Percentiles rank a stretch among this genome's conserved stretches.
phyloP scores from a whole-genome alignment of 2,888 invertebrate genomes.

The Macrosoma leucophasiata region DNA sequence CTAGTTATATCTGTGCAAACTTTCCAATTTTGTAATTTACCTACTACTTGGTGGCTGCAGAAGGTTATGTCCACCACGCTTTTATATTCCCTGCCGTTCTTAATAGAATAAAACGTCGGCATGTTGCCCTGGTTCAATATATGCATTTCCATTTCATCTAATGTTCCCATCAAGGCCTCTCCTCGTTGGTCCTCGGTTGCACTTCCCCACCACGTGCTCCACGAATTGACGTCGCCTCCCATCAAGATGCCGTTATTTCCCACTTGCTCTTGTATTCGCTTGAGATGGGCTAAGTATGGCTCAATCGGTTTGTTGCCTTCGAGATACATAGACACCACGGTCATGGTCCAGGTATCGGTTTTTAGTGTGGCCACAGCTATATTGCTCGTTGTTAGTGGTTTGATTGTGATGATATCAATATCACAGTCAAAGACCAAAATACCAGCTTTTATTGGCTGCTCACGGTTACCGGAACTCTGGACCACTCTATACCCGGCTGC shows the following conservation, averaged over 20 bases:
- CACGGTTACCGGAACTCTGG: background rate
- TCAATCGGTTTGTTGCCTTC: slow-evolving; percentile 8
- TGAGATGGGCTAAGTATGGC: slow-evolving; percentile 8
- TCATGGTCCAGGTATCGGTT: slow-evolving; percentile 4
- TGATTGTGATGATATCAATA: background rate
- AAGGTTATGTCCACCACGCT: slow-evolving; percentile 20
- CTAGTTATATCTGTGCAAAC: slow-evolving; percentile 3
- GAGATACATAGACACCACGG: slow-evolving; percentile 5
- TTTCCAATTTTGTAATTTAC: slow-evolving; percentile 8
- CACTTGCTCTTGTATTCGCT: background rate
- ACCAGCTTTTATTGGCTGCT: slow-evolving; percentile 1
- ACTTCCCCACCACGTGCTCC: slow-evolving; percentile 25
- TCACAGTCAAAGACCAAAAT: slow-evolving; percentile 7
- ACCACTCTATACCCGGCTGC: background rate
- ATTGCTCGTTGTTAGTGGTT: slow-evolving; percentile 6
- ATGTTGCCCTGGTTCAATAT: slow-evolving; percentile 14
- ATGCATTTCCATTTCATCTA: slow-evolving; percentile 14
- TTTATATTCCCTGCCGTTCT: slow-evolving; percentile 6
- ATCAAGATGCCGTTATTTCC: slow-evolving; percentile 10
- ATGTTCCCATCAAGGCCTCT: slow-evolving; percentile 1
- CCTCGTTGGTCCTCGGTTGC: slow-evolving; percentile 16
- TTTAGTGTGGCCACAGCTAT: slow-evolving; percentile 1
- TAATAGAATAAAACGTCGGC: slow-evolving; percentile 17
- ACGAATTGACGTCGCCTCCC: slow-evolving; percentile 25
- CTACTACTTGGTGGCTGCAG: slow-evolving; percentile 2